Base-by-base conservation (phyloP, 2,888 invertebrate genomes). In the Antheraea assamensis region DNA sequence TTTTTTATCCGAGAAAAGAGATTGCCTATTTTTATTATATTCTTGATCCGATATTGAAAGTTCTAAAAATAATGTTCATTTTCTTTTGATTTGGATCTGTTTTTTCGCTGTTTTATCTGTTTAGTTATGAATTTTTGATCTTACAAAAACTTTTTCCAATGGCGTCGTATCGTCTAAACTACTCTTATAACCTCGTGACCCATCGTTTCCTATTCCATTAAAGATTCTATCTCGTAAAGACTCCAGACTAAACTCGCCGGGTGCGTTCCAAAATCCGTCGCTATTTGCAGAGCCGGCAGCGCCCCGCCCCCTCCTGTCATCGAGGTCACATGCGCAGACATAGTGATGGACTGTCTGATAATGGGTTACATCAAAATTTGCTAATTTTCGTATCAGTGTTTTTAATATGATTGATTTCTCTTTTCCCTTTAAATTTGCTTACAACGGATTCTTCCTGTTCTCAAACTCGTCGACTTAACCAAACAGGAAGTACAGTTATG, bases 261-360 rank as follows among this genome's bases (percentile, higher is more conserved):
- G 80, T 82, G 81, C 77, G 83, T 81, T 79, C 74, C 76, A 79
- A 80, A 84, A 82, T 80, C 77, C 77, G 81, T 82, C 81, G 80
- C 83, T 87, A 85, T 86, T 85, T 84, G 87, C 83, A 84, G 85
- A 83, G 78, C 77, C 72, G 78, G 75, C 75, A 75, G 75, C 84
- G 84, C 85, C 85, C 86, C 88, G 83, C 88, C 85, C 86, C 87
- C 87, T 83, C 80, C 80, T 80, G 83, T 83, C 85, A 88, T 85
- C 86, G 87, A 88, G 88, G 90, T 87, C 88, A 89, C 80, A 81
- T 84, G 89, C 89, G 88, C 85, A 85, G 85, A 86, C 85, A 83
- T 86, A 84, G 82, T 81, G 82, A 82, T 83, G 81, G 80, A 82
- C 83, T 81, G 82, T 80, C 83, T 79, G 82, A 85, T 81, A 83